Evolutionary conservation across 2,113 vertebrate genomes (phyloP).

Genomic region (Thunnus maccoyii): DNA sequence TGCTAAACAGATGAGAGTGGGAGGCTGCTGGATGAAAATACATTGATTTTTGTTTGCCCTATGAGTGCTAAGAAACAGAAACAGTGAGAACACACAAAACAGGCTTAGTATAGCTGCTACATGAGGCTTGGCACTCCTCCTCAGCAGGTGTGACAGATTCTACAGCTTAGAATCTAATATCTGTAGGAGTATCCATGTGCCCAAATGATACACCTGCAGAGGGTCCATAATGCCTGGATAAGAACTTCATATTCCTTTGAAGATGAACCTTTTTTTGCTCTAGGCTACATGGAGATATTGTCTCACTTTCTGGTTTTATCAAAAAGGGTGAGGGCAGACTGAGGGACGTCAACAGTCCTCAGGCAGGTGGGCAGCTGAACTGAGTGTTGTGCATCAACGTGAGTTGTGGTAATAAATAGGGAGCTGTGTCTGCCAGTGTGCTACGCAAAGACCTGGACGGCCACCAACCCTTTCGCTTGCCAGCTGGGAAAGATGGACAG

Average conservation of each 20-base stretch:
- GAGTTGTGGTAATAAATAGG: constrained; percentile 21
- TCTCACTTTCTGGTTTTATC: not conserved
- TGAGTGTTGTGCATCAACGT: not conserved
- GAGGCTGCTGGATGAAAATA: constrained; percentile 56
- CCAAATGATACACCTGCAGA: not conserved
- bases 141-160: constrained; percentile 19
- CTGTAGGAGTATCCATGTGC: not conserved
- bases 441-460: not conserved
- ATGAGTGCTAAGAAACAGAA: constrained; percentile 26
- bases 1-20: constrained; percentile 56
- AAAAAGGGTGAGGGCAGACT: not conserved
- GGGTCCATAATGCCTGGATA: not conserved
- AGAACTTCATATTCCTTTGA: not conserved
- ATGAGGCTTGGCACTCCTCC: not conserved
- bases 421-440: not conserved
- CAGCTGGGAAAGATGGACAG: not conserved
- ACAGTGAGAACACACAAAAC: constrained; percentile 12
- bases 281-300: not conserved
- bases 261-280: not conserved
- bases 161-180: constrained; percentile 4
- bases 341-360: not conserved
- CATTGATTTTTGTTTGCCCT: constrained; percentile 50
- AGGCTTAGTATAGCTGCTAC: not conserved
- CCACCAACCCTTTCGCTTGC: not conserved
- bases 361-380: constrained; percentile 6